Evolutionary conservation across 2,797 vertebrate species (phyloP), one percentile per base, ranked within the genome.

Genomic region (Carapus acus): DNA sequence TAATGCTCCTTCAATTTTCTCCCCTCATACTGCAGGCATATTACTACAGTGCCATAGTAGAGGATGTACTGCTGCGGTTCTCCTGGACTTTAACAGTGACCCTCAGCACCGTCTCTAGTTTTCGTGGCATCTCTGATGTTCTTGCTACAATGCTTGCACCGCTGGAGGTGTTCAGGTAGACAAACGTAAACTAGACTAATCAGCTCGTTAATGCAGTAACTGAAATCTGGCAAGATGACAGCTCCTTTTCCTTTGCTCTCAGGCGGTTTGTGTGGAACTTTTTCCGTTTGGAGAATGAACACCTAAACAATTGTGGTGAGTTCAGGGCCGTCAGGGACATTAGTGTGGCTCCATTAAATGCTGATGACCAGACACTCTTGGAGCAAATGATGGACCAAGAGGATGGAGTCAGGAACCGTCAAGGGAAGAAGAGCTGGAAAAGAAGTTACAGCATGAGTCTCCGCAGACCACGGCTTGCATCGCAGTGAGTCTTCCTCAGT

Each of bases 371-470:
- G 83, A 97, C 94, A 0, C 88, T 98, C 41, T 87, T 98, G 74
- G 96, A 98, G 71, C 94, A 95, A 85, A 97, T 98, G 93, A 98
- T 98, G 94, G 96, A 99, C 86, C 95, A 94, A 86, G 94, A 97
- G 15, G 96, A 98, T 0, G 96, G 96, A 0, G 96, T 99, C 2
- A 82, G 92, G 22, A 97, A 99, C 85, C 89, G 95, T 17, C 90
- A 91, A 76, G 97, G 96, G 78, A 96, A 91, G 83, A 94, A 92
- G 75, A 88, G 77, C 54, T 97, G 94, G 94, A 98, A 96, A 74
- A 89, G 92, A 62, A 95, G 90, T 84, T 95, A 96, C 85, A 96
- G 93, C 68, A 88, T 98, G 81, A 92, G 93, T 51, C 84, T 98
- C 70, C 91, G 92, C 60, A 74, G 92, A 57, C 94, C 96, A 2